Evolutionary conservation across 2,888 invertebrate species (phyloP), one percentile per base, ranked within the genome.

Genomic region (Perithous albicinctus): DNA sequence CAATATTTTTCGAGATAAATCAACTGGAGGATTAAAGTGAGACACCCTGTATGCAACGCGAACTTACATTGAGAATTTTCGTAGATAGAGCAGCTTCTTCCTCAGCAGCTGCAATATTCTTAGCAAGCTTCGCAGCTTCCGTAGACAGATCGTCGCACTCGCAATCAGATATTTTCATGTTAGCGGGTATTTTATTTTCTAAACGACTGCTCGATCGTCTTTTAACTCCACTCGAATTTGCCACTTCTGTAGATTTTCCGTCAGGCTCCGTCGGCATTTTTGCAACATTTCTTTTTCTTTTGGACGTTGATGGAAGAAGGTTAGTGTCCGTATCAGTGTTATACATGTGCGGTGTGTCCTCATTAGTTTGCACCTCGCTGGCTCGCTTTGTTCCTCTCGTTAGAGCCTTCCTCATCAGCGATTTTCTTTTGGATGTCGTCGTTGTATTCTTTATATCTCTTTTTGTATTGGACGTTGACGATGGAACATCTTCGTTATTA

Each of bases 1-100:
- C n/a, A 29, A 29, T 29, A 29, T 29, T 29, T 29, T 29, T n/a
- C n/a, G n/a, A n/a, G 29, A 29, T 4, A 5, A 29, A 29, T 4
- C 5, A 29, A 29, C 29, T n/a, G n/a, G n/a, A n/a, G n/a, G n/a
- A 5, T 29, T 29, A 41, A 41, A 41, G 12, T 1, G 23, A 2
- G 8, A 48, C 0, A 18, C 29, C 12, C 48, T 29, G 18, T 26
- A n/a, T 43, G n/a, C 7, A 56, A 29, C 12, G 38, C 38, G 10
- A 26, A 64, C 61, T 70, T n/a, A 83, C 84, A 1, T 56, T 0
- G 7, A 43, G n/a, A 70, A 29, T 75, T 66, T 72, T 1, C 6
- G 38, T n/a, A 5, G 80, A 12, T 8, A 80, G 26, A 8, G 6
- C 26, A 7, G 8, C 20, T 23, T 32, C 74, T 43, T 41, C 48